These are phyloP conservation scores for Astreopora myriophthalma DNA, from an alignment of 64 coral and sea anemone genomes.

Conservation along the genomic window DNA sequence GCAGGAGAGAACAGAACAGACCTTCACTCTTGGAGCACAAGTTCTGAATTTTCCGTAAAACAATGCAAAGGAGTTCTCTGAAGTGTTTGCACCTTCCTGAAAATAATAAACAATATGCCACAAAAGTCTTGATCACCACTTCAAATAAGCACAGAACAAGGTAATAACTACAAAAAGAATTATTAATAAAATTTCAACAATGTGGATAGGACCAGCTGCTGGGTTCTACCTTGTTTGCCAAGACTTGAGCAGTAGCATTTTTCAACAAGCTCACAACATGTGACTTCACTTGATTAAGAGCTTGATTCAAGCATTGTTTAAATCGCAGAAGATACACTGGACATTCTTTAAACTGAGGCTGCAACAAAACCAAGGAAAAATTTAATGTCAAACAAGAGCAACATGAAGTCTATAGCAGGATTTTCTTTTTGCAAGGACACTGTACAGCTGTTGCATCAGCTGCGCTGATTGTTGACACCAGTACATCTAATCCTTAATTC, in stretches of 20 bases:
- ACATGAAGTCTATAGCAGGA: too few relatives aligned
- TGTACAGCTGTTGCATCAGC: too few relatives aligned
- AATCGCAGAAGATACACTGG: conserved; percentile 78
- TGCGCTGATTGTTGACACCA: too few relatives aligned
- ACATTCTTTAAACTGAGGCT: conserved; percentile 97
- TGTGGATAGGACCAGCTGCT: too few relatives aligned
- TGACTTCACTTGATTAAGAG: conserved; percentile 83
- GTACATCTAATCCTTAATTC: too few relatives aligned
- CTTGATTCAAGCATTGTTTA: conserved; percentile 94
- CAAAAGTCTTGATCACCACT: background rate
- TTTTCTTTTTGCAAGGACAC: too few relatives aligned
- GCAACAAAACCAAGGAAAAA: background rate
- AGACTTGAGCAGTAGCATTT: conserved; percentile 92
- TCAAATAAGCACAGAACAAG: too few relatives aligned
- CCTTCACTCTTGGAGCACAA: conserved; percentile 97
- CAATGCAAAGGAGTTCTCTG: conserved; percentile 94
- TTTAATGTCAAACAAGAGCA: background rate
- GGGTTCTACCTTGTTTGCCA: conserved; percentile 73
- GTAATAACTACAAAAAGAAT: too few relatives aligned
- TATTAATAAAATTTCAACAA: too few relatives aligned
- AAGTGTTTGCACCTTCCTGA: conserved; percentile 61
- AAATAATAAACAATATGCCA: background rate
- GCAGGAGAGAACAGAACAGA: conserved; percentile 1
- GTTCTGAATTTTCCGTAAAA: conserved; percentile 99
- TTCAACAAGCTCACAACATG: conserved; percentile 89